Conservation (phyloP, 1,140 invertebrate species). For the Penaeus chinensis region DNA sequence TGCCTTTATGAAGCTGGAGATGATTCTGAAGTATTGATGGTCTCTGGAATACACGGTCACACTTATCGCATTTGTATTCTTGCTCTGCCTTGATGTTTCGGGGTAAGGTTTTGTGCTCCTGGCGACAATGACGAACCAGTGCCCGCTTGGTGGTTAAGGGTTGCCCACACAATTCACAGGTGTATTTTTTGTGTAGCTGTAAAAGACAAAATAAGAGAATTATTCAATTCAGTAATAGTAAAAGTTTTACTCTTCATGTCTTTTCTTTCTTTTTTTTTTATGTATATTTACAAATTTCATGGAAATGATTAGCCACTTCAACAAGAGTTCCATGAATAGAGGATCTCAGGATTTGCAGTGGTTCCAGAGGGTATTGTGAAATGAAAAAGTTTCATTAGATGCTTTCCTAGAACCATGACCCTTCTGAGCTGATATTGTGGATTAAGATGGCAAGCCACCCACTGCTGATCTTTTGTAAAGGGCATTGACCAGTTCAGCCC, state of each 20-base stretch:
- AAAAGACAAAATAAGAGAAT: slow-evolving; percentile 1
- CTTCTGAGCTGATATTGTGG: no score
- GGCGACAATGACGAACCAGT: slow-evolving; percentile 44
- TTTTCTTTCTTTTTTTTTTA: not conserved
- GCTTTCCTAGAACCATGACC: no score
- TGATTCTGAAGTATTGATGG: slow-evolving; percentile 47
- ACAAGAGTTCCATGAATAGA: no score
- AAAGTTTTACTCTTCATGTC: not conserved
- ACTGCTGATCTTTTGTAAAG: no score
- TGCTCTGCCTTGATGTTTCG: slow-evolving; percentile 36
- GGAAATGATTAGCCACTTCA: not conserved
- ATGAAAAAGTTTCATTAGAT: no score
- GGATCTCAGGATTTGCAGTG: no score
- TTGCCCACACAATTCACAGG: slow-evolving; percentile 51
- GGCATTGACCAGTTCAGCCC: no score
- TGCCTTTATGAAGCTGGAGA: slow-evolving; percentile 14
- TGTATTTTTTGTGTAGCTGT: slow-evolving; percentile 52
- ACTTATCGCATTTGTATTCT: slow-evolving; percentile 14
- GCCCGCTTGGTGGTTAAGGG: slow-evolving; percentile 41
- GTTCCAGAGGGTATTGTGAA: no score
- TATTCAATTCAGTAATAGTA: not conserved
- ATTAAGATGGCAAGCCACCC: no score
- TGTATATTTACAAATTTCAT: not conserved
- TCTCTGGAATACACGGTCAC: not conserved
- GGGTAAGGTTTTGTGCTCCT: slow-evolving; percentile 43